Evolutionary conservation across 2,797 vertebrate genomes (phyloP), one percentile per base, ranked within the genome.

Genomic region (Silurus lanzhouensis): DNA sequence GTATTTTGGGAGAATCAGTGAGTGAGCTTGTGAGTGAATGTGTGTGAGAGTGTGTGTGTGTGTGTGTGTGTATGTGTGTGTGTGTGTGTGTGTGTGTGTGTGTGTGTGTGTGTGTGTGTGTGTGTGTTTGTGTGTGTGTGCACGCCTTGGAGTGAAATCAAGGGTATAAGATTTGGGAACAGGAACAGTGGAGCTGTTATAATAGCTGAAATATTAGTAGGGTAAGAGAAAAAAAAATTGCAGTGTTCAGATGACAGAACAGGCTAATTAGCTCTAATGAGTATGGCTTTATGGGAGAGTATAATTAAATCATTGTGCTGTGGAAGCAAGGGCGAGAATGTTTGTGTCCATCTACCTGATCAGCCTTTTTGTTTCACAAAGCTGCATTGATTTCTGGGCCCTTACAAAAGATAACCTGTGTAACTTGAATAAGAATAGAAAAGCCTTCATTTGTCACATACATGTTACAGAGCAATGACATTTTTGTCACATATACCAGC

Each of bases 251-350:
- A 92, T 94, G 93, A 94, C 92, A 90, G 92, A 93, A 91, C 88
- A 87, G 89, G 90, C 86, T 93, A 93, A 96, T 95, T 95, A 94
- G 91, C 92, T 89, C 91, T 94, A 93, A 95, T 94, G 92, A 93
- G 92, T 92, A 88, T 60, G 88, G 92, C 91, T 94, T 93, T 92
- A 92, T 93, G 70, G 82, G 87, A 74, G 64, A 84, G 77, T 84
- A 68, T 82, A 81, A 87, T 71, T 68, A 81, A 72, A 81, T 88
- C 86, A 88, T 83, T 75, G 83, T 67, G 25, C 70, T 83, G 55
- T 76, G 25, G 7, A 63, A 55, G 63, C 58, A 31, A 76, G 57
- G 76, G 70, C 44, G 38, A 60, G 57, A 76, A 52, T 25, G 68
- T 46, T 84, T 85, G 78, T 61, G n/a, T 63, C 81, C n/a, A 58